These are phyloP conservation scores for Philopedon plagiatum DNA, from an alignment of 2,888 invertebrate genomes.

Conservation along the genomic window DNA sequence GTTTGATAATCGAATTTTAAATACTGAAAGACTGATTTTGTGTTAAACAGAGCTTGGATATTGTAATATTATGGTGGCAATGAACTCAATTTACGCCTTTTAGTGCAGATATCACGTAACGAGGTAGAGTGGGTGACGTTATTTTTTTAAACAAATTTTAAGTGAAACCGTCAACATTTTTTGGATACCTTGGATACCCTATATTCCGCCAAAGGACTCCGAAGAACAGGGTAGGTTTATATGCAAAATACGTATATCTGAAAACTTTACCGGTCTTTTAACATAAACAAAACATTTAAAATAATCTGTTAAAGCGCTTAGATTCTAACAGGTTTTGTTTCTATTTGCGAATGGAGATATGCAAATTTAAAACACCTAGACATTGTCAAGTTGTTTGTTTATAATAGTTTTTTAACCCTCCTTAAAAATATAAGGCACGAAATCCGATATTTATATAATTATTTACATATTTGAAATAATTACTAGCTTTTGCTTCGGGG, in stretches of 20 bases:
- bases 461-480: too few species aligned
- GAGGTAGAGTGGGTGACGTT: constrained; percentile 1
- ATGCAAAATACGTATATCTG: not conserved
- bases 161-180: constrained; percentile 62
- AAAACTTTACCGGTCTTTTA: too few species aligned
- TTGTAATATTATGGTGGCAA: constrained; percentile 14
- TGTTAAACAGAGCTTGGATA: not conserved
- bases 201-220: constrained; percentile 60
- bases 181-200: constrained; percentile 65
- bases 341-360: too few species aligned
- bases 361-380: too few species aligned
- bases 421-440: too few species aligned
- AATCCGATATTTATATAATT: too few species aligned
- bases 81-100: not conserved
- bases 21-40: not conserved
- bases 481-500: too few species aligned
- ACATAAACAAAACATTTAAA: too few species aligned
- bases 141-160: constrained; percentile 52
- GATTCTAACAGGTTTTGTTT: too few species aligned
- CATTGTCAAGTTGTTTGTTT: too few species aligned
- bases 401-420: too few species aligned
- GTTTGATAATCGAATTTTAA: not conserved
- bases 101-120: constrained; percentile 24
- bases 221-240: constrained; percentile 58
- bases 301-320: too few species aligned